phyloP scores from a whole-genome alignment of 2,888 invertebrate genomes.

The Sesia apiformis region DNA sequence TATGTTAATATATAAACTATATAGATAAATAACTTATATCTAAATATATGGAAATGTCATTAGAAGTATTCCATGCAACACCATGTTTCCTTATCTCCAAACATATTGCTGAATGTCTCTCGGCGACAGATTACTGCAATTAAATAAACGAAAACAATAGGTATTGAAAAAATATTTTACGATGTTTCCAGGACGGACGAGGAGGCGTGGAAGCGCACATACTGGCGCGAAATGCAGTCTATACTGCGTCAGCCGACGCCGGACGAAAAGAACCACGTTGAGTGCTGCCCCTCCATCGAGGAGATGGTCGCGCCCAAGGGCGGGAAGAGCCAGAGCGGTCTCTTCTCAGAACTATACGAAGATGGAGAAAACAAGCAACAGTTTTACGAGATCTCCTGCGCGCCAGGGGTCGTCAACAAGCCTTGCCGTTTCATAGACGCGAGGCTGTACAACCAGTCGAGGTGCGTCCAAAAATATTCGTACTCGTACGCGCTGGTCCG shows the following conservation, averaged over 20 bases:
- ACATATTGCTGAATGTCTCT: no score
- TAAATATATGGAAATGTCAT: no score
- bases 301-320: constrained; percentile 86
- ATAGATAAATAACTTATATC: no score
- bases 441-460: constrained; percentile 79
- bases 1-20: no score
- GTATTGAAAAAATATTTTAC: no score
- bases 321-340: constrained; percentile 82
- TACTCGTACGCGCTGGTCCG: constrained; percentile 89
- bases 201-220: constrained; percentile 70
- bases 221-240: constrained; percentile 78
- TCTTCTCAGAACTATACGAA: constrained; percentile 83
- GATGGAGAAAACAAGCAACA: constrained; percentile 80
- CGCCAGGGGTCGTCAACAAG: constrained; percentile 78
- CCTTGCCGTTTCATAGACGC: constrained; percentile 85
- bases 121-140: no score
- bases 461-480: constrained; percentile 88
- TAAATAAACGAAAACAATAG: no score
- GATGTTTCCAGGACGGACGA: constrained; percentile 50
- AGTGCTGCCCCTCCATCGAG: constrained; percentile 87
- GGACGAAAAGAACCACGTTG: constrained; percentile 66
- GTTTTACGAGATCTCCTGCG: constrained; percentile 88
- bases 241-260: constrained; percentile 73
- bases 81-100: no score
- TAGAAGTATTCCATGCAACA: no score